Percentiles rank a stretch among this genome's conserved stretches.
Conservation (phyloP, 1,140 invertebrate species). For the Apis cerana region DNA sequence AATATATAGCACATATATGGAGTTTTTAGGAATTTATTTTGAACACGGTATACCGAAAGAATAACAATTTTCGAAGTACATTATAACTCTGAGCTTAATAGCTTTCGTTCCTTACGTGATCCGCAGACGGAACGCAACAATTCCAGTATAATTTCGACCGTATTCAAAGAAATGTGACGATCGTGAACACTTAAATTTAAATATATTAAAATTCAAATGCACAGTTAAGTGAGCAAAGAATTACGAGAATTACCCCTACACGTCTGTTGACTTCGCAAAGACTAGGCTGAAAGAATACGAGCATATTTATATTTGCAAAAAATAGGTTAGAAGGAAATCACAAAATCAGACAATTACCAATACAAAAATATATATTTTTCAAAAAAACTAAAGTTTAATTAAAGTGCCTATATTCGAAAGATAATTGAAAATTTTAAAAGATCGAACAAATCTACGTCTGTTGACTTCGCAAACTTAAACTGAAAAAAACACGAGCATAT, state of each 20-base stretch:
- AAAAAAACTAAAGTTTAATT: too few species aligned
- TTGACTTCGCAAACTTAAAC: neutral
- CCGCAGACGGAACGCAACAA: neutral
- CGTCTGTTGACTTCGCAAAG: neutral
- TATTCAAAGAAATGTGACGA: neutral
- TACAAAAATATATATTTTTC: too few species aligned
- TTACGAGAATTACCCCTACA: neutral
- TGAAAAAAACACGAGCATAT: neutral
- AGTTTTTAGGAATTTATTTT: too few species aligned
- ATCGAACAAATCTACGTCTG: neutral
- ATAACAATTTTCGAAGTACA: neutral
- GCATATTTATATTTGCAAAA: neutral
- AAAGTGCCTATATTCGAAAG: too few species aligned
- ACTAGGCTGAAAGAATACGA: neutral
- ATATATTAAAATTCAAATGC: neutral
- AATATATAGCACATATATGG: too few species aligned
- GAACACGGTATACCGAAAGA: too few species aligned
- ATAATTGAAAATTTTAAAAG: neutral
- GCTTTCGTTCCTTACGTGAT: neutral
- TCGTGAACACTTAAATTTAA: neutral
- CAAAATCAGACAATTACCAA: too few species aligned
- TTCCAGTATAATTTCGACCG: neutral
- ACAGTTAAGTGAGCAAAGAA: neutral
- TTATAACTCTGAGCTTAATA: conserved; percentile 1
- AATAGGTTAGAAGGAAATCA: neutral